Base-by-base conservation (phyloP, 1,140 invertebrate species). In the Rhopalosiphum padi region DNA sequence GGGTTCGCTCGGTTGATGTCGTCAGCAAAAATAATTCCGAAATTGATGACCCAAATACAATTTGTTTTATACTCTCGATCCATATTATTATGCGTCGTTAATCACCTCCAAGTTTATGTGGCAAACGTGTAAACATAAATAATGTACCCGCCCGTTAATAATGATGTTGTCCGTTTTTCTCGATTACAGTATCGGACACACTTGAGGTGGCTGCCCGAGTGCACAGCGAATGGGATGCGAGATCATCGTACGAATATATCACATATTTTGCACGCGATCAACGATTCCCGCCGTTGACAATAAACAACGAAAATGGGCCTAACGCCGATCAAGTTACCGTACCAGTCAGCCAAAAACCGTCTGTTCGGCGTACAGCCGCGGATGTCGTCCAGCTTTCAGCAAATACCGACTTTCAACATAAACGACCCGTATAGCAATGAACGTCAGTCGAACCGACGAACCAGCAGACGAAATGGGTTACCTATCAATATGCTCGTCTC, bases 181-280 rank as follows among this genome's bases (percentile, higher is more conserved):
- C 41, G 35, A 77, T 91, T 41, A 35, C 90, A 93, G 91, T 93
- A 86, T 55, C 82, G 48, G 48, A 93, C 91, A 41, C 82, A 86
- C 35, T 93, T 41, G 82, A 53, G 35, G 48, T 37, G 48, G 91
- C 85, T 53, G 82, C 35, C 46, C 91, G 77, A 30, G n/a, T 7
- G 46, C 77, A 92, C 46, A n/a, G 30, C 91, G 91, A 93, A 93
- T 93, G 91, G 91, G 91, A 86, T 86, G 77, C 91, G 25, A 93
- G 23, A 53, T 83, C 5, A 22, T 41, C 25, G 82, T 53, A 21
- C 90, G 48, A 85, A 51, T 8, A 43, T 25, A 35, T 35, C 37
- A 9, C 91, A 60, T n/a, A 6, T 21, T 30, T 53, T 93, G 82
- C 43, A 55, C 48, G 23, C 18, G 18, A 41, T 43, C 91, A 83